These are phyloP conservation scores for Patella pellucida DNA, from an alignment of 2,888 invertebrate species.

Conservation along the genomic window DNA sequence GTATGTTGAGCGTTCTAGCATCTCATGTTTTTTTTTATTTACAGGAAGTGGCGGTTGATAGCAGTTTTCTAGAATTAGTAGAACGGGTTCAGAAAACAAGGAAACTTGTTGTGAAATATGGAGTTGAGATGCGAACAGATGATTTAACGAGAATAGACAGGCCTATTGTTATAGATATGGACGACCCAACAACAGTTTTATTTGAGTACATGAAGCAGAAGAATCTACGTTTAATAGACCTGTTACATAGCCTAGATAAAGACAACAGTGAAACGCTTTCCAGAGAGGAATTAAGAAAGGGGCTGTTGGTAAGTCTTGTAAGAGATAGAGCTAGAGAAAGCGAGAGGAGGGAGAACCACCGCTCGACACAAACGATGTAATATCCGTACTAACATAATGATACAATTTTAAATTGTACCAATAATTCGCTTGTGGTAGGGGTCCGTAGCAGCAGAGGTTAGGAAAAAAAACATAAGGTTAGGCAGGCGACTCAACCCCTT, in stretches of 20 bases:
- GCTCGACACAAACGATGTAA: too few relatives aligned
- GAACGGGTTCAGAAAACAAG: conserved; percentile 38
- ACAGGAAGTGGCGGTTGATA: conserved; percentile 54
- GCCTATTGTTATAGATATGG: conserved; percentile 50
- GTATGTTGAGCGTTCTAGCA: too few relatives aligned
- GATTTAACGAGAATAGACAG: conserved; percentile 41
- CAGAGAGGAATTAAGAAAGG: conserved; percentile 51
- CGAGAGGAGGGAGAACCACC: too few relatives aligned
- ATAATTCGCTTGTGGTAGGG: too few relatives aligned
- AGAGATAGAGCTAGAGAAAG: too few relatives aligned
- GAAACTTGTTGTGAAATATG: conserved; percentile 44
- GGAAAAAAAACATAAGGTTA: too few relatives aligned
- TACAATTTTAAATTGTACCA: too few relatives aligned
- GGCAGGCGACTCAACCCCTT: too few relatives aligned
- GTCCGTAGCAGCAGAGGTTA: too few relatives aligned
- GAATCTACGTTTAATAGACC: conserved; percentile 54
- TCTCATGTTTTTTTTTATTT: conserved; percentile 16
- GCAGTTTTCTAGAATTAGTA: conserved; percentile 44
- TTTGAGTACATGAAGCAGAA: conserved; percentile 54
- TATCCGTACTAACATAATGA: too few relatives aligned
- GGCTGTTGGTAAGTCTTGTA: conserved; percentile 41
- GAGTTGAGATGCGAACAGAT: conserved; percentile 48
- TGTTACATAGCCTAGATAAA: conserved; percentile 55
- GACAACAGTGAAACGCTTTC: conserved; percentile 56
- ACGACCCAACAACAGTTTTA: conserved; percentile 50